Evolutionary conservation across 2,888 invertebrate species (phyloP), one percentile per base, ranked within the genome.

Genomic region (Hetaerina titia): DNA sequence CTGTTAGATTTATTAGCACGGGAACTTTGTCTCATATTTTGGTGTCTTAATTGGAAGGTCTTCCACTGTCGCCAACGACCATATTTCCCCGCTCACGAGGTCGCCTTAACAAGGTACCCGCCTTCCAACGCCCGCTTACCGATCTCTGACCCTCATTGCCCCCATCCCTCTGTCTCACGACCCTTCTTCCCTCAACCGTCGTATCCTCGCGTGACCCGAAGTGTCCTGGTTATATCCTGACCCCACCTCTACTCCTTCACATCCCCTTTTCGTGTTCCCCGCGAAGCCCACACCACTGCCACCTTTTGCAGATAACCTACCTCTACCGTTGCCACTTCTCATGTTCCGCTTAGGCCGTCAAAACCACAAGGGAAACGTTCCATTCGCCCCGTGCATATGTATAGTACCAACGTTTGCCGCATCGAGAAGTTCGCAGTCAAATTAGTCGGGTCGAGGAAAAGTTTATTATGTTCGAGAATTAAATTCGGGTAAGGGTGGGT

Each of bases 21-120:
- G 57, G 57, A 89, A 89, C 57, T 58, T 89, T n/a, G n/a, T 22
- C 89, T 89, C 89, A 89, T 89, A 89, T 89, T 89, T 89, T 89
- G 89, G 58, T 17, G 6, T 15, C 89, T n/a, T 89, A 89, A 89
- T 89, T 89, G 89, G 89, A 60, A 58, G 22, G 69, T 69, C 22
- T 69, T 89, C 25, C 89, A 9, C 25, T 45, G 8, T 89, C 22
- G 57, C 57, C 17, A 57, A 17, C 58, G n/a, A 89, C 89, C 57
- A 60, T 60, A 69, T 89, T 89, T n/a, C 25, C 57, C 89, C 19
- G n/a, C 89, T 22, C 58, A 22, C 15, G n/a, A 60, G 58, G 89
- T 25, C 11, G 17, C 15, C 58, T 89, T 60, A 60, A 58, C 58
- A 89, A 89, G 60, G 89, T 5, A 25, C 45, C n/a, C 60, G 2